phyloP scores from a whole-genome alignment of 2,797 vertebrate species.

The Sciurus carolinensis region DNA sequence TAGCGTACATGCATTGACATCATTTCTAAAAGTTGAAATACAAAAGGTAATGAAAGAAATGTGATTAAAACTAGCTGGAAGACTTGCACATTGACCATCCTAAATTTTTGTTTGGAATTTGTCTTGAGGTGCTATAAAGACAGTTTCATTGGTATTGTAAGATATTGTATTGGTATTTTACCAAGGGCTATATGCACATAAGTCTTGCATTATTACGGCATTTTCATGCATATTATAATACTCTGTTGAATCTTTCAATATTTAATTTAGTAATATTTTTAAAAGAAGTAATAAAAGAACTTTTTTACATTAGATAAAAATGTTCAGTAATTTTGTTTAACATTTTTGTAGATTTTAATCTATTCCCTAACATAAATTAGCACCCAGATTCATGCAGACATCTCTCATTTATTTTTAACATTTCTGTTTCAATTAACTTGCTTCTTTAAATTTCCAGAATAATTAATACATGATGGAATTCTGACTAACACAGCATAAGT shows the following conservation, averaged over 20 bases:
- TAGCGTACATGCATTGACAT: background rate
- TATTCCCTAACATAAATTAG: background rate
- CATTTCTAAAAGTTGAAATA: background rate
- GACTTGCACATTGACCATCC: background rate
- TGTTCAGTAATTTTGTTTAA: background rate
- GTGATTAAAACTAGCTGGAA: background rate
- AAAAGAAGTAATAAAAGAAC: background rate
- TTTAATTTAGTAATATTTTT: background rate
- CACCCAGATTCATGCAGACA: background rate
- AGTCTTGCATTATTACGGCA: background rate
- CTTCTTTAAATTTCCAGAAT: background rate
- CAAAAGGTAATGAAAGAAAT: background rate
- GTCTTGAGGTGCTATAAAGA: no score
- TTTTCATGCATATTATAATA: background rate
- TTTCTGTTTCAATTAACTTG: background rate
- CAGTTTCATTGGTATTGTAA: accelerated
- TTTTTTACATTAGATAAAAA: background rate
- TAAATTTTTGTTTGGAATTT: background rate
- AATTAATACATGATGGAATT: background rate
- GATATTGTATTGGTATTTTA: background rate
- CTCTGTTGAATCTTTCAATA: background rate
- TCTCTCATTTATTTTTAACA: background rate
- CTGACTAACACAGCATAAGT: background rate
- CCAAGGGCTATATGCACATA: background rate
- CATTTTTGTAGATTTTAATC: background rate